Percentiles rank a stretch among this genome's conserved stretches.
Conservation (phyloP, 2,113 vertebrate genomes). For the Chunga burmeisteri region DNA sequence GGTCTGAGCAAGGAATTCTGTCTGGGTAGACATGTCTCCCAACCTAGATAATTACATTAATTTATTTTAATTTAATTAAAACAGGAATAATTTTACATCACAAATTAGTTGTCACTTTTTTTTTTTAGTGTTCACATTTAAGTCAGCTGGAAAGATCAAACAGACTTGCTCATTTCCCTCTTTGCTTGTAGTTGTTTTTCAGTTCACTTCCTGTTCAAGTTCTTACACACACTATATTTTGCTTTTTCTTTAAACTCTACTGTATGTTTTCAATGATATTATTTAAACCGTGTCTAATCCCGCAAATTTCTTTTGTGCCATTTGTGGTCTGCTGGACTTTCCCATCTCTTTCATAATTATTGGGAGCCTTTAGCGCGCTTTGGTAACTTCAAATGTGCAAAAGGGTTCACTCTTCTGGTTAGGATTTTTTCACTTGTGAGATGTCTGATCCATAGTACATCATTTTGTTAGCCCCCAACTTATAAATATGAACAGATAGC, state of each 20-base stretch:
- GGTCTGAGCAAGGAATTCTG: neutral
- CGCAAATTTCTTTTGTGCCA: neutral
- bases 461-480: neutral
- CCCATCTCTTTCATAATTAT: neutral
- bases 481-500: neutral
- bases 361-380: neutral
- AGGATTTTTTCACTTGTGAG: neutral
- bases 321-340: slow-evolving; percentile 7
- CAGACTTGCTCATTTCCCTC: slow-evolving; percentile 35
- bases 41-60: slow-evolving; percentile 24
- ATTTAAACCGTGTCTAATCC: neutral
- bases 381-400: neutral
- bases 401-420: neutral
- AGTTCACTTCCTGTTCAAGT: slow-evolving; percentile 8
- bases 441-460: neutral
- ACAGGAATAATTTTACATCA: slow-evolving; percentile 51
- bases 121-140: neutral
- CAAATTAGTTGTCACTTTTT: slow-evolving; percentile 14
- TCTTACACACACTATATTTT: neutral
- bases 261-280: neutral
- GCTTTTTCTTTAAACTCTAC: slow-evolving; percentile 6
- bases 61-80: slow-evolving; percentile 51
- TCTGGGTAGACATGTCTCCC: neutral
- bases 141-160: slow-evolving; percentile 47
- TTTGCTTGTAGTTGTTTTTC: slow-evolving; percentile 32